These are phyloP conservation scores for Hemiscyllium ocellatum DNA, from an alignment of 2,113 vertebrate species.

Conservation along the genomic window DNA sequence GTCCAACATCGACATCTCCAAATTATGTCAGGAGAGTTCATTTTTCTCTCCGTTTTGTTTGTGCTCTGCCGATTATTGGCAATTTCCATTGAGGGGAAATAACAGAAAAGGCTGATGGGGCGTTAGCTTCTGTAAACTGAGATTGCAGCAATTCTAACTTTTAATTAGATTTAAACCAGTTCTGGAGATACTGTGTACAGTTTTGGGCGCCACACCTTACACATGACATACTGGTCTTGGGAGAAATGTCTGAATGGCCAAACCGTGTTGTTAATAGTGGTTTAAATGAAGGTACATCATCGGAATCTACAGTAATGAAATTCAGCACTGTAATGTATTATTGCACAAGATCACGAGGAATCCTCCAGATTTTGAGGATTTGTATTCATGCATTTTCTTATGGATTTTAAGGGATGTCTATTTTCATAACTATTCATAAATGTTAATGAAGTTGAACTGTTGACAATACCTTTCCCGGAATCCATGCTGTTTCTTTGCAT, in stretches of 20 bases:
- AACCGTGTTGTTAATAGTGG: no score
- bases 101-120: background rate
- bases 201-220: background rate
- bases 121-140: background rate
- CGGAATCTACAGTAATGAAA: background rate
- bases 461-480: background rate
- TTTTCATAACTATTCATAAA: background rate
- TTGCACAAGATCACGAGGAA: background rate
- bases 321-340: background rate
- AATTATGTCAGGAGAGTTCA: background rate
- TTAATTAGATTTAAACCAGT: background rate
- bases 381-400: background rate
- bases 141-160: background rate
- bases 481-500: background rate
- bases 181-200: background rate
- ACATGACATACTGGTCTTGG: background rate
- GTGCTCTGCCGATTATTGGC: background rate
- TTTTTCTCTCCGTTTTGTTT: background rate
- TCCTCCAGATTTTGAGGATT: background rate
- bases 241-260: no score
- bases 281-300: background rate
- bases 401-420: background rate
- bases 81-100: background rate
- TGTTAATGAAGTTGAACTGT: background rate
- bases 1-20: no score